These are phyloP conservation scores for Yponomeuta plumbellus DNA, from an alignment of 2,888 invertebrate species.

Conservation along the genomic window DNA sequence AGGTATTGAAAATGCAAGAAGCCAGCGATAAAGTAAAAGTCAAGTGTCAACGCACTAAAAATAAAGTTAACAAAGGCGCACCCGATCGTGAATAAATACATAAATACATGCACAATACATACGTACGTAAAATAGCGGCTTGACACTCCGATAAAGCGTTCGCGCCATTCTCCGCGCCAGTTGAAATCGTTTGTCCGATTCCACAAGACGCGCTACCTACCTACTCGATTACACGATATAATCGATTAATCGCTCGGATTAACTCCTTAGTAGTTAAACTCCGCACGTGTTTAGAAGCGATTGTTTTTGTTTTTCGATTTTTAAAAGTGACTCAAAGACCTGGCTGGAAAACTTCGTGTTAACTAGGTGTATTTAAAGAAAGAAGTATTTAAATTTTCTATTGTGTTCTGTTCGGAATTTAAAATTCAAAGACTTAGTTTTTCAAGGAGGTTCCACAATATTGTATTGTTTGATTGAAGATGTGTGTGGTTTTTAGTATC, in stretches of 20 bases:
- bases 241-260: not conserved
- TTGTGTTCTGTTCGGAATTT: not conserved
- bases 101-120: slow-evolving; percentile 25
- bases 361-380: not conserved
- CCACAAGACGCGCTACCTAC: not conserved
- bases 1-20: not conserved
- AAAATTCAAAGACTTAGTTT: not conserved
- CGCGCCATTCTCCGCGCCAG: slow-evolving; percentile 1
- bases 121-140: not conserved
- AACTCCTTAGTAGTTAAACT: not conserved
- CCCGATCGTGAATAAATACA: slow-evolving; percentile 48
- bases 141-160: slow-evolving; percentile 6
- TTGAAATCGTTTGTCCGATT: not conserved
- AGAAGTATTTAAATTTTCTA: not conserved
- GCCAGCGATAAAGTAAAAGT: slow-evolving; percentile 23
- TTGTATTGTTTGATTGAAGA: not conserved
- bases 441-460: not conserved
- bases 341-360: not conserved
- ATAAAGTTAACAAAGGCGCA: slow-evolving; percentile 51
- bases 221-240: not conserved
- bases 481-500: not conserved
- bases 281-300: not conserved
- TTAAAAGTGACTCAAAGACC: not conserved
- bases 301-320: not conserved
- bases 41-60: slow-evolving; percentile 54